These are phyloP conservation scores for Lampris megalopsis DNA, from an alignment of 2,113 vertebrate species.

Conservation along the genomic window DNA sequence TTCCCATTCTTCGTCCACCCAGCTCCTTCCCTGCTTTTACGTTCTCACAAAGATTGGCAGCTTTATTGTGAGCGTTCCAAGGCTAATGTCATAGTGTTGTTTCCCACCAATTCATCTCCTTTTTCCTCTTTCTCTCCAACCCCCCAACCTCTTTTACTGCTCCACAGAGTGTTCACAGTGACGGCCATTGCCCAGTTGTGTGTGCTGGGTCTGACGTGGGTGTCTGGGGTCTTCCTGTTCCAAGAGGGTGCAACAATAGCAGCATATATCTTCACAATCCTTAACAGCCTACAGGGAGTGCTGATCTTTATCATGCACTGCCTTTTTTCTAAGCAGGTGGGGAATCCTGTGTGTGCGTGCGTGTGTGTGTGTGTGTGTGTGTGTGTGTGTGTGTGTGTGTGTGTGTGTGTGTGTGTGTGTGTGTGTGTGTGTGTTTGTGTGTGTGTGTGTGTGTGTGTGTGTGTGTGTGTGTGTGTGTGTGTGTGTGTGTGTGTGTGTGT, in stretches of 20 bases:
- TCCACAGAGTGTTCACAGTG: conserved; percentile 83
- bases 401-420: neutral
- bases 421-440: neutral
- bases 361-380: neutral
- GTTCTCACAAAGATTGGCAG: conserved; percentile 29
- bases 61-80: neutral
- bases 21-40: neutral
- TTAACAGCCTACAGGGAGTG: conserved; percentile 88
- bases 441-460: neutral
- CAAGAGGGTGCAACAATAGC: conserved; percentile 10
- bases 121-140: neutral
- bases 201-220: conserved; percentile 88
- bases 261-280: conserved; percentile 85
- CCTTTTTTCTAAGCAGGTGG: conserved; percentile 87
- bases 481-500: neutral
- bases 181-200: conserved; percentile 89
- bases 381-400: too few relatives aligned
- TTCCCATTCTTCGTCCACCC: too few relatives aligned
- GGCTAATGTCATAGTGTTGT: neutral
- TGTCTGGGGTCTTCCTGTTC: conserved; percentile 88
- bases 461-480: neutral
- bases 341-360: neutral
- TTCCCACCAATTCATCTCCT: neutral
- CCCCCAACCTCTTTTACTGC: neutral
- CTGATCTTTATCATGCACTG: conserved; percentile 89